Base-by-base conservation (phyloP, 2,113 vertebrate species). In the Poecile atricapillus region DNA sequence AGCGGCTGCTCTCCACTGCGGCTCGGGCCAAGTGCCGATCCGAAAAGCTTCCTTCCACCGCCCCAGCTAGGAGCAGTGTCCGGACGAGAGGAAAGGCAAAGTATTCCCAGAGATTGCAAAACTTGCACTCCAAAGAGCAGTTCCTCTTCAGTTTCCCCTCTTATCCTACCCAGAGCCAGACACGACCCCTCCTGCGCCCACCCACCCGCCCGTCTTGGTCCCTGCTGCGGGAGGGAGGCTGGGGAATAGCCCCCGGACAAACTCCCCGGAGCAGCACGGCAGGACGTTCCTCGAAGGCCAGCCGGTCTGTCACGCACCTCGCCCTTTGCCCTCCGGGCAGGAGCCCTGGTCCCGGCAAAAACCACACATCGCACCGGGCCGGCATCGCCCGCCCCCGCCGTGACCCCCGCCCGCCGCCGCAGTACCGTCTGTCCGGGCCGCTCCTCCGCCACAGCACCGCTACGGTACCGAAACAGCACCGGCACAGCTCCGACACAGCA, bases 131-230 rank as follows among this genome's bases (percentile, higher is more conserved):
- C 52, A 11, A 78, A 44, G 10, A 11, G 46, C 22, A 39, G 11
- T 4, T 50, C 22, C 19, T 30, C 56, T 24, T 13, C 70, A 13
- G n/a, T 16, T 15, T 43, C 33, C 74, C 47, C 13, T 23, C 47
- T 7, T 56, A 35, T 22, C 44, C 27, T 3, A 15, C 62, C 7
- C 28, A 30, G 44, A 16, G 30, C 25, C 35, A 27, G 73, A 14
- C 22, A 14, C 35, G 13, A 1, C 15, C 3, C 33, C 1, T 9
- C 4, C 21, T 3, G 0, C 1, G 6, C 60, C 13, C 44, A 8
- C 44, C 5, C 65, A 15, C n/a, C 30, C 39, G 10, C 47, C 44
- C 9, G 33, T 10, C 37, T 1, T 20, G 24, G 28, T 20, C 35
- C n/a, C 55, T 12, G 68, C 59, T 9, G 58, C 75, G 3, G 22